Percentiles rank a stretch among this genome's conserved stretches.
These are phyloP conservation scores for Andricus grossulariae DNA, from an alignment of 1,140 invertebrate genomes.

Conservation along the genomic window DNA sequence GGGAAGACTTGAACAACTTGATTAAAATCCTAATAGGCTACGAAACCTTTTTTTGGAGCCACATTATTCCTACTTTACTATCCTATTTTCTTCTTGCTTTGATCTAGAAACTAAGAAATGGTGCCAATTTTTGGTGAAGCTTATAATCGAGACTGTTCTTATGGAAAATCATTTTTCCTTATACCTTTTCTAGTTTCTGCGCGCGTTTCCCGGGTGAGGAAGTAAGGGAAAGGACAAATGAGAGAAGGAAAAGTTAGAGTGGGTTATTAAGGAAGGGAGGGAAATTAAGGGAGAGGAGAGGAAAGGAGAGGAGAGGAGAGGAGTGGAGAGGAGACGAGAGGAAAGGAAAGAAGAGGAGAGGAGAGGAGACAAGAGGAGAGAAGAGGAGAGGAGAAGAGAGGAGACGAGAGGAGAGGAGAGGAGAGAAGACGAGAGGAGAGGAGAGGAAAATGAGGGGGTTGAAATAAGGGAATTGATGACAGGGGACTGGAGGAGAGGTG, in stretches of 20 bases:
- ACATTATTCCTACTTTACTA: too few species aligned
- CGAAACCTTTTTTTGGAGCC: too few species aligned
- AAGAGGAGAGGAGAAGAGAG: conserved; percentile 41
- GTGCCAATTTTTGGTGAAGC: not conserved
- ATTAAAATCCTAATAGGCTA: too few species aligned
- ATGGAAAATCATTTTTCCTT: too few species aligned
- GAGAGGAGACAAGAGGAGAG: not conserved
- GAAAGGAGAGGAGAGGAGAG: conserved; percentile 35
- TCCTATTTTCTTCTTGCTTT: too few species aligned
- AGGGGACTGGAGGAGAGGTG: too few species aligned
- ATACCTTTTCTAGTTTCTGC: too few species aligned
- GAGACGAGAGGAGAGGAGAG: conserved; percentile 31
- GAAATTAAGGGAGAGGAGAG: conserved; percentile 6
- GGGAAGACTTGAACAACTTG: not conserved
- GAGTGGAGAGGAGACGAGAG: conserved; percentile 41
- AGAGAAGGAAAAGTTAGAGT: conserved; percentile 8
- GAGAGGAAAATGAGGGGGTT: too few species aligned
- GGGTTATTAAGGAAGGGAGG: conserved; percentile 4
- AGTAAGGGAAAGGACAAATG: not conserved
- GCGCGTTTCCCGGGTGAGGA: too few species aligned
- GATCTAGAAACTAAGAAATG: too few species aligned
- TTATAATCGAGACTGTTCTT: too few species aligned
- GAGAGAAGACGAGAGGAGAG: not conserved
- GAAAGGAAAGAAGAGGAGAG: not conserved
- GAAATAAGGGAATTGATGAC: too few species aligned